These are phyloP conservation scores for Heliopora coerulea DNA, from an alignment of 92 coral and sea anemone genomes.

Conservation along the genomic window DNA sequence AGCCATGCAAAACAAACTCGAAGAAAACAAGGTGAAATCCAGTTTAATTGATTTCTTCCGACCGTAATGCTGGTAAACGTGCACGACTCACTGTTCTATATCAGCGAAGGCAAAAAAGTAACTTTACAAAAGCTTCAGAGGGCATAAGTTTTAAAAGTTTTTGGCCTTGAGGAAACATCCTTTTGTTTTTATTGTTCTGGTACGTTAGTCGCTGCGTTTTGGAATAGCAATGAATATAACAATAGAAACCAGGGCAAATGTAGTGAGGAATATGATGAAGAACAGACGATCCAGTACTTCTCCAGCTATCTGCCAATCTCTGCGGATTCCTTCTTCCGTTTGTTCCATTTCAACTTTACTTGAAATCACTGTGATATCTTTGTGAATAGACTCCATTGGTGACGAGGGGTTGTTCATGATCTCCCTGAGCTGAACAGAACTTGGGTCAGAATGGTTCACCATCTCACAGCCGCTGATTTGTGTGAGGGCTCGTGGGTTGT, in stretches of 20 bases:
- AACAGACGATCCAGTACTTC: constrained; percentile 36
- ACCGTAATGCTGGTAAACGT: no score
- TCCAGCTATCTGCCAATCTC: constrained; percentile 37
- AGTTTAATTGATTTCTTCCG: no score
- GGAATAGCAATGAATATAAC: constrained; percentile 17
- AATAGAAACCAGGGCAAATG: constrained; percentile 9
- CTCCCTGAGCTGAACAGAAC: constrained; percentile 14
- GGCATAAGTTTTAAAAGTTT: no score
- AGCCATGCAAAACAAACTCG: no score
- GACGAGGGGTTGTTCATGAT: constrained; percentile 14
- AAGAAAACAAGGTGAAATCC: no score
- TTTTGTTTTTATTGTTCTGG: no score
- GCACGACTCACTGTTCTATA: no score
- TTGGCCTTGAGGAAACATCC: no score
- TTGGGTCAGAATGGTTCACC: neutral
- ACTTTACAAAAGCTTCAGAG: no score
- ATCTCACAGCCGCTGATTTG: neutral
- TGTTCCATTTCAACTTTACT: constrained; percentile 24
- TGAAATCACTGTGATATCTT: constrained; percentile 21
- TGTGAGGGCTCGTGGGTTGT: constrained; percentile 9
- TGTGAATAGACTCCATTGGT: constrained; percentile 17
- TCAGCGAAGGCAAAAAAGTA: no score
- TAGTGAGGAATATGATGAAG: constrained; percentile 20
- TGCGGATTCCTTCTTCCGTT: constrained; percentile 20
- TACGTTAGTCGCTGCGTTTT: neutral